Evolutionary conservation across 2,888 invertebrate species (phyloP).

Genomic region (Lithophane semibrunnea): DNA sequence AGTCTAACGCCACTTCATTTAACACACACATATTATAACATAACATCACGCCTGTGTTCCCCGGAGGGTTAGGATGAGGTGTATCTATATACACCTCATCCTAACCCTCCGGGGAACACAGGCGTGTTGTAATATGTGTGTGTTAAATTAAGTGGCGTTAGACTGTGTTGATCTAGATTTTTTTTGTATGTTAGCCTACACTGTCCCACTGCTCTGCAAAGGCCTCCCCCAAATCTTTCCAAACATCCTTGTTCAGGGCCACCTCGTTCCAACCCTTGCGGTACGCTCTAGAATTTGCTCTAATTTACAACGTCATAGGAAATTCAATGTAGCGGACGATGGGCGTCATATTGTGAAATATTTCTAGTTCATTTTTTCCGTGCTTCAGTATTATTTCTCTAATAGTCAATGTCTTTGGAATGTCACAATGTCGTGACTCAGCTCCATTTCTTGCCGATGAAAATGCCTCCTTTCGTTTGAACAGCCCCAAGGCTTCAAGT

Average conservation of each 20-base stretch:
- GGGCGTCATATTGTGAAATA: background rate
- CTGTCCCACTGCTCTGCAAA: no score
- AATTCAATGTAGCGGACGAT: background rate
- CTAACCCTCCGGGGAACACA: no score
- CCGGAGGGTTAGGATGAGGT: no score
- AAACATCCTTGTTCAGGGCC: no score
- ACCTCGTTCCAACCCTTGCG: no score
- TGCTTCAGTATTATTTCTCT: background rate
- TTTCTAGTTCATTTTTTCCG: background rate
- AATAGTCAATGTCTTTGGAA: conserved; percentile 35
- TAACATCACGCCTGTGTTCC: no score
- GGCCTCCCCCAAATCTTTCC: no score
- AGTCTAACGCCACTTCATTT: no score
- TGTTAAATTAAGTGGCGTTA: background rate
- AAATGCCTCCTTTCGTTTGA: conserved; percentile 23
- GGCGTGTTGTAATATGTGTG: no score
- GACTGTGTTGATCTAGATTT: background rate
- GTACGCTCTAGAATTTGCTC: background rate
- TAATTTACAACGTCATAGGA: conserved; percentile 8
- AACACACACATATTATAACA: no score
- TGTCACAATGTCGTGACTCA: conserved; percentile 49
- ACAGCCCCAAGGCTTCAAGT: conserved; percentile 18
- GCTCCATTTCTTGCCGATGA: conserved; percentile 41
- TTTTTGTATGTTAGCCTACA: no score
- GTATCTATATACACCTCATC: no score